These are phyloP conservation scores for Nephrotoma flavescens DNA, from an alignment of 2,888 invertebrate species.

Conservation along the genomic window DNA sequence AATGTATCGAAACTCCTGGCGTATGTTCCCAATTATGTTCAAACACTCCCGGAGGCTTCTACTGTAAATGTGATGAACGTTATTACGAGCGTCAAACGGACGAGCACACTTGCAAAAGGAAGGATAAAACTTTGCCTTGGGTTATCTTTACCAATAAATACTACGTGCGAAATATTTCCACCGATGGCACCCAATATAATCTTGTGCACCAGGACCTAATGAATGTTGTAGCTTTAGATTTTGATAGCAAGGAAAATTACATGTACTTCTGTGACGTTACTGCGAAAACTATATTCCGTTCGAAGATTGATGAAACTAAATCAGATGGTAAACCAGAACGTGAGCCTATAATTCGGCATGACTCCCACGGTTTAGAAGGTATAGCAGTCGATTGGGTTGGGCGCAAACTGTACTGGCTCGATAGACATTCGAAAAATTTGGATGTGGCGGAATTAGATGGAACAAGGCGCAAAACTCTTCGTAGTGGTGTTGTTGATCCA, in stretches of 20 bases:
- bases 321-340: constrained; percentile 45
- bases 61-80: constrained; percentile 88
- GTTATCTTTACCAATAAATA: constrained; percentile 93
- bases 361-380: constrained; percentile 94
- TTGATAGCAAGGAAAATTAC: constrained; percentile 68
- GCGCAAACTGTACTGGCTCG: constrained; percentile 92
- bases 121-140: constrained; percentile 71
- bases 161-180: constrained; percentile 90
- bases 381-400: constrained; percentile 95
- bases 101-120: constrained; percentile 80
- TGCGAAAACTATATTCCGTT: constrained; percentile 83
- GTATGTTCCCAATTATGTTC: constrained; percentile 92
- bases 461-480: constrained; percentile 74
- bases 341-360: constrained; percentile 79
- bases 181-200: constrained; percentile 71
- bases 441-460: constrained; percentile 93
- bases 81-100: constrained; percentile 78
- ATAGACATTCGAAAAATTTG: constrained; percentile 84
- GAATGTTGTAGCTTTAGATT: constrained; percentile 94
- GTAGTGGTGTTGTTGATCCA: constrained; percentile 82
- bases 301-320: constrained; percentile 37
- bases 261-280: constrained; percentile 95
- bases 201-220: constrained; percentile 87
- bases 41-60: constrained; percentile 87
- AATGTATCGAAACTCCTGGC: constrained; percentile 74